A percentile compares a stretch with the other conserved stretches of the same genome.
Evolutionary conservation across 2,113 vertebrate species (phyloP).

Genomic region (Oryctolagus cuniculus): mOryCun1.1 NC_091439.1:40815501-40816000

Average conservation of each 20-base stretch:
- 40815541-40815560: background rate
- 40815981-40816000: background rate
- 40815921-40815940: background rate
- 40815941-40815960: background rate
- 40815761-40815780: background rate
- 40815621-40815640: background rate
- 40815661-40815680: background rate
- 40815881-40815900: background rate
- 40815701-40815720: background rate
- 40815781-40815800: too few species aligned
- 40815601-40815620: background rate
- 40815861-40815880: conserved; percentile 12
- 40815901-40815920: background rate
- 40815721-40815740: background rate
- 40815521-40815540: background rate
- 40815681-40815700: background rate
- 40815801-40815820: background rate
- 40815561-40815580: background rate
- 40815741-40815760: background rate
- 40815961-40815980: background rate
- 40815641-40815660: background rate
- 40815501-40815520: background rate
- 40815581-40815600: background rate
- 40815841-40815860: background rate
- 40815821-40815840: background rate